Evolutionary conservation across 2,888 invertebrate genomes (phyloP), one percentile per base, ranked within the genome.

Genomic region (Nesidiocoris tenuis): DNA sequence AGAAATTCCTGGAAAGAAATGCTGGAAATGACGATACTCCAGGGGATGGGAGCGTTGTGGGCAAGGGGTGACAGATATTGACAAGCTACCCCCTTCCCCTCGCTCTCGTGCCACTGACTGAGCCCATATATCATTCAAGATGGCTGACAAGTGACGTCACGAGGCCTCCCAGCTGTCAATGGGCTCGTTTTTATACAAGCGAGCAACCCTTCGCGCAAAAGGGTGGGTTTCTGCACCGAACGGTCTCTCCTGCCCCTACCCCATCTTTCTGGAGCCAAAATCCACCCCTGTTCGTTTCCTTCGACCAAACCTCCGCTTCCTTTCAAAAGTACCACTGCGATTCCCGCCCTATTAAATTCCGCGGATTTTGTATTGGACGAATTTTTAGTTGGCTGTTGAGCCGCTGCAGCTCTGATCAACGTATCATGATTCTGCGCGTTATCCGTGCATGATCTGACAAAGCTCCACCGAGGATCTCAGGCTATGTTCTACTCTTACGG

Each of bases 91-190:
- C 72, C 65, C 56, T 57, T 19, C 64, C 39, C 56, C 65, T 9
- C 39, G n/a, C n/a, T n/a, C n/a, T n/a, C n/a, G 75, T 74, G 70
- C 66, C 71, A 70, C 70, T 77, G 76, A 75, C 74, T 75, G 77
- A 64, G 22, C 78, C 79, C 79, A 80, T 80, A 79, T 79, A 80
- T 80, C 80, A 80, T 79, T 79, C 80, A 80, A 80, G 78, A 80
- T 80, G 80, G 80, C 80, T 79, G 79, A 78, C 79, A 78, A 70
- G 76, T 74, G 77, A 77, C 78, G 79, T 77, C 78, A 78, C 79
- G 57, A 39, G 70, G 61, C 63, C 74, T 61, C 64, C 67, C 72
- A 76, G 76, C 78, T 77, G 76, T 78, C 79, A 77, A 76, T 79
- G 79, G 77, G 75, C 75, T 77, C 74, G 77, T 78, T 78, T 78